Evolutionary conservation across 2,113 vertebrate genomes (phyloP).

Genomic region (Paratilapia polleni): DNA sequence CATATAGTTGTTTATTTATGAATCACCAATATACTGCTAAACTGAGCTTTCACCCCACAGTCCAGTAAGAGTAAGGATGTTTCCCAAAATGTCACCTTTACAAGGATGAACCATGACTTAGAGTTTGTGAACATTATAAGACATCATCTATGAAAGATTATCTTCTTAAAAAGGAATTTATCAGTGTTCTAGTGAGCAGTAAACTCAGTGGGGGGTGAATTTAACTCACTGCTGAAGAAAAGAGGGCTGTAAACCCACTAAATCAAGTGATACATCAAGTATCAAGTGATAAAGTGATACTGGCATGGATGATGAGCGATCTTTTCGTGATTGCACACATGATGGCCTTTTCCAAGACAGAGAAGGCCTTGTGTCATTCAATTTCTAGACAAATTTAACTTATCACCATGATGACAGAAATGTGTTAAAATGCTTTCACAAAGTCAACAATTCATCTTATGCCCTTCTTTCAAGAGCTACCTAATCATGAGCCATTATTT

Average conservation of each 20-base stretch:
- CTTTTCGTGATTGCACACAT: neutral
- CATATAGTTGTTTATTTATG: neutral
- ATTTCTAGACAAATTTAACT: neutral
- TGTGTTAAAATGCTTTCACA: constrained; percentile 21
- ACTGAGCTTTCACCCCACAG: neutral
- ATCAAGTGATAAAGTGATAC: too few species aligned
- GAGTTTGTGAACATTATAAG: neutral
- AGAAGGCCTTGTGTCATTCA: neutral
- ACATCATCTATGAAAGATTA: neutral
- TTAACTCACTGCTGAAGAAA: too few species aligned
- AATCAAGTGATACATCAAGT: too few species aligned
- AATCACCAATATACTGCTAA: neutral
- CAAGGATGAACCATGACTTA: neutral
- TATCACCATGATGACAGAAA: neutral
- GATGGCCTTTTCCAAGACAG: neutral
- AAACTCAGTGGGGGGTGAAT: neutral
- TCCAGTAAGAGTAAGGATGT: neutral
- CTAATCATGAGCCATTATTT: constrained; percentile 46
- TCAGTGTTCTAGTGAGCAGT: neutral
- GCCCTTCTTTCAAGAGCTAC: constrained; percentile 9
- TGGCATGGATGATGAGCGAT: neutral
- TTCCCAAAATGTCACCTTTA: neutral
- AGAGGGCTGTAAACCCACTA: neutral
- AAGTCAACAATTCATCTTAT: constrained; percentile 9
- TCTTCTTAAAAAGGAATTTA: neutral